Conservation (phyloP, 2,113 vertebrate species). For the Chroicocephalus ridibundus region DNA sequence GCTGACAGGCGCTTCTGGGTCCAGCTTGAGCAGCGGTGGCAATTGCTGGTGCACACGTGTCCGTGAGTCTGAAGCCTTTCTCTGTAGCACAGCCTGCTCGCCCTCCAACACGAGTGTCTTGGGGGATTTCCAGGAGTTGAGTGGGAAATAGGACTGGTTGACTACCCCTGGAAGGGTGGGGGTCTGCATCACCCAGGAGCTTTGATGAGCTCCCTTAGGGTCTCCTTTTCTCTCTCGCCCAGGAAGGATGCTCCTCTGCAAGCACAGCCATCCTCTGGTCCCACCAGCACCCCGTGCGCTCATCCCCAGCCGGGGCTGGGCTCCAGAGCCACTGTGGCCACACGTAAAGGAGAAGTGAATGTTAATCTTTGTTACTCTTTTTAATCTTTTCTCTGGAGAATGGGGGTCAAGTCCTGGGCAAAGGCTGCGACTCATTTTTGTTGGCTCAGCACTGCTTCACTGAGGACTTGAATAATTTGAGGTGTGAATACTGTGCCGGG, state of each 20-base stretch:
- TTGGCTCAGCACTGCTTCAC: neutral
- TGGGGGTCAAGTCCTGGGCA: neutral
- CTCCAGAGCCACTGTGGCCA: neutral
- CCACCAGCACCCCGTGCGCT: fast-evolving
- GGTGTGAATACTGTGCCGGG: neutral
- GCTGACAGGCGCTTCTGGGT: neutral
- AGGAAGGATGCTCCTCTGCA: neutral
- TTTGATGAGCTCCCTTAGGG: neutral
- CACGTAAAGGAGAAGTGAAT: neutral
- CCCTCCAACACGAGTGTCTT: neutral
- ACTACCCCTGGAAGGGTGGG: too few relatives aligned
- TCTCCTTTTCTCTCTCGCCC: neutral
- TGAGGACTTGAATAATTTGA: neutral
- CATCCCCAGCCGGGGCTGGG: neutral
- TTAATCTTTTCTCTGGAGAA: neutral
- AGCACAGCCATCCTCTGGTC: neutral
- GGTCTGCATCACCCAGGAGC: neutral
- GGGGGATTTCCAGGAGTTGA: neutral
- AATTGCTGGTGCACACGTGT: neutral
- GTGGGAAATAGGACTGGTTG: neutral
- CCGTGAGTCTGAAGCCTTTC: neutral
- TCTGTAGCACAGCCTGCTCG: neutral
- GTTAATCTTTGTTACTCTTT: neutral
- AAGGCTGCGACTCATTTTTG: neutral
- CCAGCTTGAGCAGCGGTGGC: neutral